Evolutionary conservation across 2,888 invertebrate species (phyloP), one percentile per base, ranked within the genome.

Genomic region (Acrocera orbiculus): DNA sequence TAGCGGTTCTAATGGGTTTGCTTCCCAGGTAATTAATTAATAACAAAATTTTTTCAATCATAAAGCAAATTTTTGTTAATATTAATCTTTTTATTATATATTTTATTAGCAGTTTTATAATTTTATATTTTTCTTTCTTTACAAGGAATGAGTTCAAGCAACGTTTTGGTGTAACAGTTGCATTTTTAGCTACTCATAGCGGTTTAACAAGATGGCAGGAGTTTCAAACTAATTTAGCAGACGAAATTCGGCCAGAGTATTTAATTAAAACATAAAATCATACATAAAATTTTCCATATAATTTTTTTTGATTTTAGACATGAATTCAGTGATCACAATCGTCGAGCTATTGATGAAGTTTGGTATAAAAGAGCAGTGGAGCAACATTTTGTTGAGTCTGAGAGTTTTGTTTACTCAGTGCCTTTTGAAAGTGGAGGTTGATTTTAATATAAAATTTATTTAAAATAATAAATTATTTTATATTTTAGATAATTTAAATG

Each of bases 1-100:
- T 87, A 70, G 82, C 82, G 64, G 81, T 79, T 70, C 77, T 86
- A 77, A 85, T 86, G 73, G 80, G 82, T 70, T 74, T 82, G 61
- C 69, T 86, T 67, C 78, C 86, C 75, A 87, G 87, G 87, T 87
- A 87, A 76, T 67, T 73, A 74, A 16, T 5, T 15, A 27, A 27
- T 11, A 17, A 17, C 4, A 15, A 27, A 25, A 35, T 35, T 30
- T 19, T 11, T 16, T 15, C 14, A n/a, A n/a, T n/a, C n/a, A n/a
- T n/a, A n/a, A n/a, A n/a, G n/a, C n/a, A n/a, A n/a, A n/a, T n/a
- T n/a, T n/a, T n/a, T n/a, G n/a, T n/a, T n/a, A n/a, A n/a, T n/a
- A n/a, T n/a, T n/a, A n/a, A n/a, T n/a, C n/a, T n/a, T n/a, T n/a
- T n/a, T n/a, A n/a, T n/a, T n/a, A n/a, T n/a, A n/a, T n/a, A n/a